phyloP scores from a whole-genome alignment of 2,797 vertebrate species.

The Eurystomus glaucurus region DNA sequence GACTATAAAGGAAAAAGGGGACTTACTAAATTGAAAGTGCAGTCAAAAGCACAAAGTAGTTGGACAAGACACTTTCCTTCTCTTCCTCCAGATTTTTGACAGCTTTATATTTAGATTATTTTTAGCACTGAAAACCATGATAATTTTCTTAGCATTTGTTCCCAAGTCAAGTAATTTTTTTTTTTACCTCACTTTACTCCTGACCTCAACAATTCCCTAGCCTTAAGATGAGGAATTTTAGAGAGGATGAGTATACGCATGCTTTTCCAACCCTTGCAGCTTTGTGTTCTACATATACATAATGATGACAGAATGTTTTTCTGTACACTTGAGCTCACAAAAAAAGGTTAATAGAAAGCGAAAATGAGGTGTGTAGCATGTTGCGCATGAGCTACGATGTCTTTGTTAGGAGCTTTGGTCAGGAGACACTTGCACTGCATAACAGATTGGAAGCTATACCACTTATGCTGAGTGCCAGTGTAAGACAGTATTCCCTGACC shows the following conservation, averaged over 20 bases:
- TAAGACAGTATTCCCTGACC: background rate
- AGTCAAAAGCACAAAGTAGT: background rate
- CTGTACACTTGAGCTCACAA: slow-evolving; percentile 43
- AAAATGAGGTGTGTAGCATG: slow-evolving; percentile 62
- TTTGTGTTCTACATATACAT: slow-evolving; percentile 5
- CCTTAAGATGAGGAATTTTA: background rate
- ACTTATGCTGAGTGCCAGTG: background rate
- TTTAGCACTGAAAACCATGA: background rate
- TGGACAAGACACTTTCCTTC: background rate
- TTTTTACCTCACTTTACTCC: background rate
- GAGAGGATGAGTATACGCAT: background rate
- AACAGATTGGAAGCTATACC: background rate
- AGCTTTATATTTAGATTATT: background rate
- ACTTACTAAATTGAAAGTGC: background rate
- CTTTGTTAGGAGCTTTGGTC: slow-evolving; percentile 51
- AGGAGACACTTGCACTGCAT: slow-evolving; percentile 7
- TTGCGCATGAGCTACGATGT: slow-evolving; percentile 35
- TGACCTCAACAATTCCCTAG: background rate
- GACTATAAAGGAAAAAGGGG: background rate
- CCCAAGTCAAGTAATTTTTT: background rate
- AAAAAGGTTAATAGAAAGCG: slow-evolving; percentile 61
- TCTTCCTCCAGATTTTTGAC: background rate
- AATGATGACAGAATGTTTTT: slow-evolving; percentile 55
- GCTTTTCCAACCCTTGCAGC: background rate
- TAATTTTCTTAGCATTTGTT: background rate